Percentiles rank a stretch among this genome's conserved stretches.
phyloP scores from a whole-genome alignment of 2,113 vertebrate species.

The Gymnogyps californianus region DNA sequence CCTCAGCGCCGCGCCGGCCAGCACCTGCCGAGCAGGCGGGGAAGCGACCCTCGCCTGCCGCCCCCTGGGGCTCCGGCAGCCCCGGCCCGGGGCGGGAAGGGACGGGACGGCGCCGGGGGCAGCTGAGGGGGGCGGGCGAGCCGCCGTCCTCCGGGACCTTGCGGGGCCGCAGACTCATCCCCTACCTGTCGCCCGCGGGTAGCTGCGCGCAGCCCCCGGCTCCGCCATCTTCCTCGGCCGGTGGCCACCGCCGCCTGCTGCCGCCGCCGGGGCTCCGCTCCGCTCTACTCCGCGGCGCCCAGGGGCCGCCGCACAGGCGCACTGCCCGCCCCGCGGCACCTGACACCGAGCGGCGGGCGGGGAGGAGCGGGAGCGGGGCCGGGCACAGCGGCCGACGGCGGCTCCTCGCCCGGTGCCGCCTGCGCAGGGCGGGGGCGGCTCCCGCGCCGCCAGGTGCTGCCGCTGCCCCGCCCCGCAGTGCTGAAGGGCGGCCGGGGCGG shows the following conservation, averaged over 20 bases:
- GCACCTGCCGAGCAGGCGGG: not conserved
- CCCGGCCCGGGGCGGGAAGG: not conserved
- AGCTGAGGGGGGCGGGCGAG: not conserved
- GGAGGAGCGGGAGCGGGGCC: not conserved
- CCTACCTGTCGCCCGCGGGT: conserved; percentile 62
- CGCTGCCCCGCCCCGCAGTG: not conserved
- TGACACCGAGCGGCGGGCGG: not conserved
- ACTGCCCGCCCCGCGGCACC: conserved; percentile 26
- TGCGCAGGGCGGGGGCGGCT: not conserved
- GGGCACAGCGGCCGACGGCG: not conserved
- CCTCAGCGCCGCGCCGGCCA: not conserved
- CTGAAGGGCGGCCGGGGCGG: not conserved
- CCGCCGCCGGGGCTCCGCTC: not conserved
- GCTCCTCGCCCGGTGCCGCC: too few relatives aligned
- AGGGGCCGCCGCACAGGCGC: conserved; percentile 54
- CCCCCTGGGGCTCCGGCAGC: not conserved
- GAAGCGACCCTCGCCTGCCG: not conserved
- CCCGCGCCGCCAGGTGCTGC: not conserved
- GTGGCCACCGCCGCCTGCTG: not conserved
- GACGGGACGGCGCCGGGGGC: not conserved
- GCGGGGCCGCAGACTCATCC: not conserved
- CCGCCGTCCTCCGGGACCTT: not conserved
- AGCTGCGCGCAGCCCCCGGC: not conserved
- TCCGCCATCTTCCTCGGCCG: conserved; percentile 47
- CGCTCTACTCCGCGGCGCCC: not conserved